Evolutionary conservation across 2,797 vertebrate species (phyloP).

Genomic region (Acanthis flammea): DNA sequence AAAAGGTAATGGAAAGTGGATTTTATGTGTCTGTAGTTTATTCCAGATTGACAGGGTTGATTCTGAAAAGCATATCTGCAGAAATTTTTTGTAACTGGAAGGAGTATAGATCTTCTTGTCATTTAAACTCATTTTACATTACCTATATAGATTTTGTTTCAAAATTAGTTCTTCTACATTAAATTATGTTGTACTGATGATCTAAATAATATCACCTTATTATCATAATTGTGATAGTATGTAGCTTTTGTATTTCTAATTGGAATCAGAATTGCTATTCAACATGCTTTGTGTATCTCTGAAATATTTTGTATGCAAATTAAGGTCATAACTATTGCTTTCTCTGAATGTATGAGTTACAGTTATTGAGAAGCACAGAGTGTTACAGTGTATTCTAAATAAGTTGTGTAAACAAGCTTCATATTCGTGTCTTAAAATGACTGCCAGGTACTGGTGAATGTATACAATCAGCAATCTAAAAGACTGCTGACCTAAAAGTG

Average conservation of each 20-base stretch:
- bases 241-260: background rate
- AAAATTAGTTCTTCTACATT: background rate
- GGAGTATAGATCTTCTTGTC: background rate
- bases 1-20: slow-evolving; percentile 77
- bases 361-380: background rate
- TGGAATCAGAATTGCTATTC: background rate
- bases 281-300: background rate
- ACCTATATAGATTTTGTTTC: background rate
- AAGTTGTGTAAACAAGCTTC: background rate
- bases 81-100: background rate
- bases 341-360: background rate
- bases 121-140: background rate
- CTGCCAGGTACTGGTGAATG: background rate
- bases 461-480: background rate
- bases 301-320: slow-evolving; percentile 5
- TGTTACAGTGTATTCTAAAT: background rate
- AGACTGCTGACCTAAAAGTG: background rate
- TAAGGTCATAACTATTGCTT: background rate
- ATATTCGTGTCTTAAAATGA: background rate
- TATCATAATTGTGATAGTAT: background rate
- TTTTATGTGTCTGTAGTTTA: slow-evolving; percentile 1
- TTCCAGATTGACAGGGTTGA: background rate
- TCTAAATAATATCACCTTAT: background rate
- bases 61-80: background rate
- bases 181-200: background rate